Conservation (phyloP, 2,113 vertebrate species). For the Austrofundulus limnaeus region DNA sequence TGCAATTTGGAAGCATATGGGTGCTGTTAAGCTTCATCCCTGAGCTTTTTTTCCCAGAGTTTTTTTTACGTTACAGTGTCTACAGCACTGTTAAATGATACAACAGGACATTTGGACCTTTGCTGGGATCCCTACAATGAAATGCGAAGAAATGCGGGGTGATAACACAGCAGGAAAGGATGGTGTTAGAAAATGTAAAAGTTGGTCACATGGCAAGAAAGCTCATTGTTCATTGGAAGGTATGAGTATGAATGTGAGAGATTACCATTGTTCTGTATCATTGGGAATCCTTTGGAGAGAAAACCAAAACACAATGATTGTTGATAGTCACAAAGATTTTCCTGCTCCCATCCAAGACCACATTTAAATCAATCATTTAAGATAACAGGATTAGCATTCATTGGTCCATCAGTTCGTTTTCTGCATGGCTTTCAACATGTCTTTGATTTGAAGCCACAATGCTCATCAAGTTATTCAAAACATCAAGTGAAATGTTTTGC, state of each 20-base stretch:
- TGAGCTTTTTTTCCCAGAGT: neutral
- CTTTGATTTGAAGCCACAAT: conserved; percentile 51
- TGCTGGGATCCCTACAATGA: conserved; percentile 35
- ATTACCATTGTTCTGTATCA: conserved; percentile 82
- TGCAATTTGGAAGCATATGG: conserved; percentile 8
- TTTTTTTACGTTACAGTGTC: neutral
- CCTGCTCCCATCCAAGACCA: conserved; percentile 69
- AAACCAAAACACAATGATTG: conserved; percentile 81
- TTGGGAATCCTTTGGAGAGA: conserved; percentile 77
- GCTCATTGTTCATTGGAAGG: conserved; percentile 70
- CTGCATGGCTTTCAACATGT: conserved; percentile 9
- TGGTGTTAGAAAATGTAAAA: conserved; percentile 73
- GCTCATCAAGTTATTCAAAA: conserved; percentile 39
- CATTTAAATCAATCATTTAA: conserved; percentile 61
- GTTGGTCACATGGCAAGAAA: conserved; percentile 67
- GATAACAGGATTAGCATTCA: conserved; percentile 67
- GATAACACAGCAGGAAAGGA: conserved; percentile 68
- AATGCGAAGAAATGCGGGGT: conserved; percentile 59
- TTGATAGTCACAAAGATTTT: conserved; percentile 72
- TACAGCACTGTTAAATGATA: conserved; percentile 8
- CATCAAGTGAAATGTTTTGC: conserved; percentile 27
- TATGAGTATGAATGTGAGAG: conserved; percentile 70
- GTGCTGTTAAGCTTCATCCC: conserved; percentile 13
- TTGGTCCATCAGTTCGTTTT: conserved; percentile 51
- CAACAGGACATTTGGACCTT: conserved; percentile 6